Percentiles rank a stretch among this genome's conserved stretches.
phyloP scores from a whole-genome alignment of 2,888 invertebrate species.

The Altica lythri region DNA sequence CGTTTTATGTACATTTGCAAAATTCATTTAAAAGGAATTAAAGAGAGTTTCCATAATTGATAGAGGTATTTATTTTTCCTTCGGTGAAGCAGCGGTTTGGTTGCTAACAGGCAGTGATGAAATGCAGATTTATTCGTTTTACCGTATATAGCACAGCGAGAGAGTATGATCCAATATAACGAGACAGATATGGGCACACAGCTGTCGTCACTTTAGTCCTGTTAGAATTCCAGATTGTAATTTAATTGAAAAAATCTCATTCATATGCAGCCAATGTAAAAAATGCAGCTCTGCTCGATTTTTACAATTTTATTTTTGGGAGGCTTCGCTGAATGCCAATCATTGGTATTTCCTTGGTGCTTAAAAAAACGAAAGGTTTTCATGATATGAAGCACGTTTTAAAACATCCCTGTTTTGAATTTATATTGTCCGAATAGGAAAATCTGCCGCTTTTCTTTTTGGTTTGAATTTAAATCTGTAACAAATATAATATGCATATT shows the following conservation, averaged over 20 bases:
- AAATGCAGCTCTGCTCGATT: slow-evolving; percentile 53
- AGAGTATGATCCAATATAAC: slow-evolving; percentile 31
- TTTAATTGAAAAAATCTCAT: slow-evolving; percentile 60
- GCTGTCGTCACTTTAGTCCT: slow-evolving; percentile 48
- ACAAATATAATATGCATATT: too few relatives aligned
- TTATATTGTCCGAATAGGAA: slow-evolving; percentile 27
- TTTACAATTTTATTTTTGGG: slow-evolving; percentile 53
- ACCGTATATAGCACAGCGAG: slow-evolving; percentile 14
- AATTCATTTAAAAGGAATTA: too few relatives aligned
- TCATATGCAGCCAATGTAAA: slow-evolving; percentile 59
- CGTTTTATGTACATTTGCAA: too few relatives aligned
- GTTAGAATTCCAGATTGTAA: slow-evolving; percentile 54
- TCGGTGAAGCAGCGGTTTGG: slow-evolving; percentile 33
- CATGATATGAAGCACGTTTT: slow-evolving; percentile 32
- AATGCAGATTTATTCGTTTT: slow-evolving; percentile 46
- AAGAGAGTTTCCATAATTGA: slow-evolving; percentile 4
- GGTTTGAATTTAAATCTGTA: too few relatives aligned
- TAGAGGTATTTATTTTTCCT: background rate
- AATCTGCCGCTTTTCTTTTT: too few relatives aligned
- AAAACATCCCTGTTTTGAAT: slow-evolving; percentile 27
- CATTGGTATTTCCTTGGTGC: slow-evolving; percentile 44
- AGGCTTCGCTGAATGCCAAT: slow-evolving; percentile 54
- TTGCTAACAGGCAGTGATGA: slow-evolving; percentile 43
- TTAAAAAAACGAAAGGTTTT: slow-evolving; percentile 24
- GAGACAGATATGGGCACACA: slow-evolving; percentile 39